These are phyloP conservation scores for Heteractis magnifica DNA, from an alignment of 92 coral and sea anemone species.

Conservation along the genomic window DNA sequence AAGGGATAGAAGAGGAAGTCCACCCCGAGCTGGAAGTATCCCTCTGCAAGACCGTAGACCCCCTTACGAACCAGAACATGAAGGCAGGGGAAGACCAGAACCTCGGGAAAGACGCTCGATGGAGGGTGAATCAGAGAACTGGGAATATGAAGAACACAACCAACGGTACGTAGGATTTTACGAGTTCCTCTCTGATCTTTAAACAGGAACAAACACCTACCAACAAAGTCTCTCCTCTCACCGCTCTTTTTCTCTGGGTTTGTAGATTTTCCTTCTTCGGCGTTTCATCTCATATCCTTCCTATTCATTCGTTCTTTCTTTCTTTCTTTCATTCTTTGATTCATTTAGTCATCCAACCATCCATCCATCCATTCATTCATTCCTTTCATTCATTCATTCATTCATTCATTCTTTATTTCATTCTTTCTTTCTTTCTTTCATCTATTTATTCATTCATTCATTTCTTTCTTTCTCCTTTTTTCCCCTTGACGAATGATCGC, in stretches of 20 bases:
- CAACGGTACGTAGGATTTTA: conserved; percentile 34
- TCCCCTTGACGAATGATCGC: not conserved
- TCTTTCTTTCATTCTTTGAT: not conserved
- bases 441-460: not conserved
- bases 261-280: too few species aligned
- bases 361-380: not conserved
- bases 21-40: conserved; percentile 61
- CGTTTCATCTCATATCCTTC: not conserved
- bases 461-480: not conserved
- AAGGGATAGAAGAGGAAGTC: conserved; percentile 59
- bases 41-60: conserved; percentile 72
- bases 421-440: not conserved
- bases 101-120: conserved; percentile 66
- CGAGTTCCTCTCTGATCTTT: too few species aligned
- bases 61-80: conserved; percentile 65
- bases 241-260: not conserved
- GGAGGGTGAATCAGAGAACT: conserved; percentile 73
- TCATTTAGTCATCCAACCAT: too few species aligned
- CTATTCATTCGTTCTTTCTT: not conserved
- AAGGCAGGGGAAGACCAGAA: conserved; percentile 49
- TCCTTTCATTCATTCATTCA: not conserved
- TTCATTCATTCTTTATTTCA: not conserved
- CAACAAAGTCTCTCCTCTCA: not conserved
- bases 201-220: too few species aligned
- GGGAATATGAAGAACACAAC: conserved; percentile 79